Evolutionary conservation across 2,797 vertebrate genomes (phyloP).

Genomic region (Melanotaenia nigrans): DNA sequence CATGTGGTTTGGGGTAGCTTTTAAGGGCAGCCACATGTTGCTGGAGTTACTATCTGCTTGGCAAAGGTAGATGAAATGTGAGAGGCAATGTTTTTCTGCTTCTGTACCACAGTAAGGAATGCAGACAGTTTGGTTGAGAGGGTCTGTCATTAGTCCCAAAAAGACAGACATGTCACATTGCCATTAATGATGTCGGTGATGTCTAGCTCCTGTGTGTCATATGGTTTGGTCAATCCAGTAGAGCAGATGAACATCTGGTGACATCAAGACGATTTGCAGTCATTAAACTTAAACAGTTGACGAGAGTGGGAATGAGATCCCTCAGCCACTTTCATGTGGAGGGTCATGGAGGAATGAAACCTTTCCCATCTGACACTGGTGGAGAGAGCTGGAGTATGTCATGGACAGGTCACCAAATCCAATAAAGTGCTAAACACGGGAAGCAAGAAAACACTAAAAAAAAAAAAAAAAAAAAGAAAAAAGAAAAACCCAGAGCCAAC

Average conservation of each 20-base stretch:
- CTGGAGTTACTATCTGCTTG: conserved; percentile 65
- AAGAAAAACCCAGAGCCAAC: neutral
- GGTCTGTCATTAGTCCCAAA: conserved; percentile 39
- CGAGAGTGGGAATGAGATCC: neutral
- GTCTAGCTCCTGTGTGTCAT: conserved; percentile 51
- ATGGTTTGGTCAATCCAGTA: conserved; percentile 4
- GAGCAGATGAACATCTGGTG: conserved; percentile 15
- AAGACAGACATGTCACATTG: conserved; percentile 31
- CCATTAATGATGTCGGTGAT: conserved; percentile 29
- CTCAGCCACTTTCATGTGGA: neutral
- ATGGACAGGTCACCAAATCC: neutral
- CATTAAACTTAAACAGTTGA: conserved; percentile 12
- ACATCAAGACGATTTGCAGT: conserved; percentile 2
- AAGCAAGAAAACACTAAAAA: neutral
- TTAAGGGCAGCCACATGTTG: conserved; percentile 73
- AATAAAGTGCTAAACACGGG: neutral
- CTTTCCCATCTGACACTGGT: neutral
- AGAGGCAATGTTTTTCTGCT: conserved; percentile 51
- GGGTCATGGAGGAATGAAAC: neutral
- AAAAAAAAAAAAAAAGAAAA: too few relatives aligned
- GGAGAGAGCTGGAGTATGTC: neutral
- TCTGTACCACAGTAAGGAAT: conserved; percentile 53
- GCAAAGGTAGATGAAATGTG: conserved; percentile 64
- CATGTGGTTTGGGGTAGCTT: neutral
- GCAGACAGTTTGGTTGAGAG: conserved; percentile 39